Base-by-base conservation (phyloP, 37 sponge, comb jelly and placozoan genomes). In the Geodia barretti region DNA sequence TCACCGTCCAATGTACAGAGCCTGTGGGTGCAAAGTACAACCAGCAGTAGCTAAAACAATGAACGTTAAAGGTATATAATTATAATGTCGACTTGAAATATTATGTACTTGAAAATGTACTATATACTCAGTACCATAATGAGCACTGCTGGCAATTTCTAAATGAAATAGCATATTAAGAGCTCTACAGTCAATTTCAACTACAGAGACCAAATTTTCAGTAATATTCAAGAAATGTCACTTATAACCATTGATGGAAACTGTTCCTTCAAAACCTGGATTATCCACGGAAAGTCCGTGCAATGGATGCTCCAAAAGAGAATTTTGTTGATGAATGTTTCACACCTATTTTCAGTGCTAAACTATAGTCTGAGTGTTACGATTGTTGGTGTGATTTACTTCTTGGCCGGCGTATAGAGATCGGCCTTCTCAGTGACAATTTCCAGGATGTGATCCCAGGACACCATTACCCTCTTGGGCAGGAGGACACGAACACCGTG, bases 401-500 rank as follows among this genome's bases (percentile, higher is more conserved):
- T 65, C 58, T 92, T 87, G 24, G 78, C 93, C 42, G 93, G 93
- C 39, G 88, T 86, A 47, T 64, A 79, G 60, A 92, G 69, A 8
- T 84, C 82, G 30, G 78, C 82, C 64, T 84, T 92, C 25, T 80
- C 85, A 65, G 89, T 84, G 20, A 92, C 70, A 4, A 81, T 39
- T 72, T 92, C 88, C 29, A 92, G 80, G 0, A 92, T 88, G 38
- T 88, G 80, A 31, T 92, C 92, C 88, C 81, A 77, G 7, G 77
- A 75, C 7, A 20, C 54, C 78, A 87, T 62, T 33, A 80, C 84
- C 42, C 62, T 70, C 41, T 80, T 71, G 8, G 84, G 60, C 23
- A 92, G 61, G 9, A 92, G 78, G 1, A 92, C 83, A 11, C 82
- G 65, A 14, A 67, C 88, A 26, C 92, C 92, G 58, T 75, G 81